Base-by-base conservation (phyloP, 2,113 vertebrate species). In the Aldabrachelys gigantea region DNA sequence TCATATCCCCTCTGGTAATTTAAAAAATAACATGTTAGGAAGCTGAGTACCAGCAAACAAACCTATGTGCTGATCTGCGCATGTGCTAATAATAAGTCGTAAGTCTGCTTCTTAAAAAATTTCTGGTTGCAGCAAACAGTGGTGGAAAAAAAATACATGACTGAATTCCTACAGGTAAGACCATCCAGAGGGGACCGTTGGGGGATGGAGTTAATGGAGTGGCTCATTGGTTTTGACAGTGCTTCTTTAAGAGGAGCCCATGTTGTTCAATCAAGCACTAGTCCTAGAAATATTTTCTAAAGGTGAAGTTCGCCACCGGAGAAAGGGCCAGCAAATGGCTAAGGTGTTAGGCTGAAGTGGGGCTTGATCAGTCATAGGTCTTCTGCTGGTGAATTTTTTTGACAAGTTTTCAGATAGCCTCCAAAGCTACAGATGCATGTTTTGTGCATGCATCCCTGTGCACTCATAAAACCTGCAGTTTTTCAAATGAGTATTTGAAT, bases 81-180 rank as follows among this genome's bases (percentile, higher is more conserved):
- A 96, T 97, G 92, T 97, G 96, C 96, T 97, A 97, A 95, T 97
- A 97, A 97, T 96, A 97, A 97, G 91, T 91, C 90, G 93, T 19
- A 89, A 97, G 90, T 85, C 96, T 97, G 96, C 91, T 96, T 96
- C 92, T 95, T 94, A 94, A 96, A 90, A 94, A 96, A 89, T 41
- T 38, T 75, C 38, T 75, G n/a, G 93, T 91, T 96, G 97, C 96
- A 96, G 96, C 89, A 93, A 97, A 94, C 38, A 75, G 91, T 96
- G 94, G 93, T 96, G 96, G 94, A 93, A 96, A 96, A 97, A 95
- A 97, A 97, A 97, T 95, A 96, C 95, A 92, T 1, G 80, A 79
- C 89, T 2, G 24, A 93, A 95, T 96, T 96, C 95, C 95, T 97
- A 89, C 53, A 93, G 94, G 95, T 96, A 96, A 96, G 95, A 93